These are phyloP conservation scores for Calosoma granatense DNA, from an alignment of 1,140 invertebrate species.

Conservation along the genomic window DNA sequence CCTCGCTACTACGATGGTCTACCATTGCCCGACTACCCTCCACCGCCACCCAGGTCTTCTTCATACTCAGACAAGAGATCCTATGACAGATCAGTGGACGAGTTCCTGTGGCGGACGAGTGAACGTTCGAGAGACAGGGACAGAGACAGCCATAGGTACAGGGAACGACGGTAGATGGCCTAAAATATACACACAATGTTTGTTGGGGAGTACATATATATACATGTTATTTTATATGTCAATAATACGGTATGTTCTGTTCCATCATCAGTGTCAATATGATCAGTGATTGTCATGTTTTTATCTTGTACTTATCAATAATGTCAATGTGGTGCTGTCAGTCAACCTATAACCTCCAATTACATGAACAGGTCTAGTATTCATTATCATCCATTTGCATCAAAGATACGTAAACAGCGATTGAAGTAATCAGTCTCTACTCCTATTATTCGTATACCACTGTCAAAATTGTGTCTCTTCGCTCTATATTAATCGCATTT, in stretches of 20 bases:
- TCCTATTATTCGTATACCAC: too few relatives aligned
- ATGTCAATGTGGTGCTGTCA: neutral
- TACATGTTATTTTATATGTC: neutral
- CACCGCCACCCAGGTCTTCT: conserved; percentile 39
- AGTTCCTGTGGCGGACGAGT: conserved; percentile 76
- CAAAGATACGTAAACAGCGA: too few relatives aligned
- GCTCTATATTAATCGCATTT: too few relatives aligned
- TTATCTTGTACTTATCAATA: neutral
- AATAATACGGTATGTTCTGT: neutral
- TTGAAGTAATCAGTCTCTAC: too few relatives aligned
- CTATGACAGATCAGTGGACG: conserved; percentile 83
- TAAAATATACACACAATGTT: too few relatives aligned
- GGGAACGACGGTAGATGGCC: conserved; percentile 20
- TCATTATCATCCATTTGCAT: too few relatives aligned
- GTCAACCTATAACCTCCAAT: too few relatives aligned
- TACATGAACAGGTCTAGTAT: too few relatives aligned
- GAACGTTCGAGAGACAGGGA: conserved; percentile 44
- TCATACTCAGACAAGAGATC: conserved; percentile 60
- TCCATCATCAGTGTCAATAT: neutral
- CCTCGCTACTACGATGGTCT: conserved; percentile 68
- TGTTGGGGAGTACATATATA: too few relatives aligned
- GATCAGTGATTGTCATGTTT: neutral
- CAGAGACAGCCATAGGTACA: conserved; percentile 24
- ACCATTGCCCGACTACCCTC: conserved; percentile 48
- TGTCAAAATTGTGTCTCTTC: too few relatives aligned